Percentiles rank a stretch among this genome's conserved stretches.
Conservation (phyloP, 1,140 invertebrate genomes). For the Antheraea pernyi region DNA sequence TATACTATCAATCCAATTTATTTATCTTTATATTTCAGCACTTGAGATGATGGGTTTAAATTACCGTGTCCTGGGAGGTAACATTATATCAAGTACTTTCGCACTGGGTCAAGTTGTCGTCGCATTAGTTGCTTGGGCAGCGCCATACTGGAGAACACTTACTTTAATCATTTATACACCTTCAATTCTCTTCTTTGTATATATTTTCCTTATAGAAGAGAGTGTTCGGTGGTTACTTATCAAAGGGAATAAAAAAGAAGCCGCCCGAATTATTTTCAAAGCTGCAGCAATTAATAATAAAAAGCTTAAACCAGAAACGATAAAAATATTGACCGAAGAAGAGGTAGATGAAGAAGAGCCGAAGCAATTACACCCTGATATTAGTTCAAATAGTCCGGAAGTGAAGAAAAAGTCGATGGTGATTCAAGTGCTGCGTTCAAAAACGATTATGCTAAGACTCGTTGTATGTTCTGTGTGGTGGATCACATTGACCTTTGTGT, state of each 20-base stretch:
- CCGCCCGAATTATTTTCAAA: slow-evolving; percentile 80
- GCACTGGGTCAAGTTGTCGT: slow-evolving; percentile 85
- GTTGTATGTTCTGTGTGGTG: slow-evolving; percentile 86
- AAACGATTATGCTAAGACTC: slow-evolving; percentile 81
- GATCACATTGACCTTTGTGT: slow-evolving; percentile 88
- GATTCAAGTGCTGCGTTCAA: slow-evolving; percentile 79
- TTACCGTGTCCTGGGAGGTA: slow-evolving; percentile 85
- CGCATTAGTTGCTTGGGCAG: slow-evolving; percentile 84
- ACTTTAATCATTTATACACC: slow-evolving; percentile 84
- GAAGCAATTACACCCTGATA: slow-evolving; percentile 7
- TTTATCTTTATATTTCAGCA: slow-evolving; percentile 80
- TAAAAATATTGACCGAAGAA: slow-evolving; percentile 52
- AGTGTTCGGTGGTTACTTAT: slow-evolving; percentile 80
- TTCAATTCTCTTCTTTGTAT: slow-evolving; percentile 82
- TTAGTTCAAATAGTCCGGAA: neutral
- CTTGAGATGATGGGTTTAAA: slow-evolving; percentile 88
- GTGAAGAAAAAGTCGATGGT: slow-evolving; percentile 28
- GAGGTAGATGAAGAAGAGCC: slow-evolving; percentile 16
- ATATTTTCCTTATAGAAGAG: slow-evolving; percentile 83
- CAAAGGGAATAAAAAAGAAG: slow-evolving; percentile 84
- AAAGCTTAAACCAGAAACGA: slow-evolving; percentile 52
- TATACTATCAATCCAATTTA: neutral
- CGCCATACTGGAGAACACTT: slow-evolving; percentile 86
- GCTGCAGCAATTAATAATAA: slow-evolving; percentile 83
- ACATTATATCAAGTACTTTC: slow-evolving; percentile 85